These are phyloP conservation scores for Aphodius sticticus DNA, from an alignment of 2,888 invertebrate genomes.

Conservation along the genomic window DNA sequence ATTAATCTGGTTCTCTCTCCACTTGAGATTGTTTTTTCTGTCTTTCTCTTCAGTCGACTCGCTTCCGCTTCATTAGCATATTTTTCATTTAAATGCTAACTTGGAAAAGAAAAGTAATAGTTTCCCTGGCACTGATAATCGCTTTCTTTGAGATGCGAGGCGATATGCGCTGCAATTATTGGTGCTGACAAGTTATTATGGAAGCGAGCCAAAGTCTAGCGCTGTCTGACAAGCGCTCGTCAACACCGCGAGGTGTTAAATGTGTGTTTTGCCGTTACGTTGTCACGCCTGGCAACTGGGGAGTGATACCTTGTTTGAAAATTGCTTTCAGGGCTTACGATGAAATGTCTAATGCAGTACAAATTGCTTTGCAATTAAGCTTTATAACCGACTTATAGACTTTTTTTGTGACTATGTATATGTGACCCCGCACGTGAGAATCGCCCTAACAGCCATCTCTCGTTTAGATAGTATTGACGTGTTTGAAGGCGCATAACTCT, in stretches of 20 bases:
- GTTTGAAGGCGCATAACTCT: no score
- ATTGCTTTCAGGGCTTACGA: background rate
- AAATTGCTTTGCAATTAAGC: background rate
- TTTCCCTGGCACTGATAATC: conserved; percentile 10
- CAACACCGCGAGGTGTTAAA: background rate
- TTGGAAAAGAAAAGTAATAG: conserved; percentile 20
- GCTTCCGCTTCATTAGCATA: conserved; percentile 83
- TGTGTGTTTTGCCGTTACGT: background rate
- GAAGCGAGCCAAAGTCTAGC: background rate
- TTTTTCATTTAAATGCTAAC: conserved; percentile 25
- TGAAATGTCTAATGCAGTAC: background rate
- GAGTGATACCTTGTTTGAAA: background rate
- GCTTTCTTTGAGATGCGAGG: background rate
- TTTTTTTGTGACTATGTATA: background rate
- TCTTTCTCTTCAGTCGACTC: conserved; percentile 77
- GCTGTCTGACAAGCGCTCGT: background rate
- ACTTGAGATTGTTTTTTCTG: background rate
- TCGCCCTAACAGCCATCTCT: no score
- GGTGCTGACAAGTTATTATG: background rate
- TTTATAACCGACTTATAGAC: background rate
- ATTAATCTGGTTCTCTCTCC: conserved; percentile 10
- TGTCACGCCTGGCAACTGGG: background rate
- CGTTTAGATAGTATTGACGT: no score
- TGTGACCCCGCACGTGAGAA: no score
- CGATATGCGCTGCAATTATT: background rate